A percentile compares a stretch with the other conserved stretches of the same genome.
Conservation (phyloP, 2,113 vertebrate species). For the Alosa alosa region DNA sequence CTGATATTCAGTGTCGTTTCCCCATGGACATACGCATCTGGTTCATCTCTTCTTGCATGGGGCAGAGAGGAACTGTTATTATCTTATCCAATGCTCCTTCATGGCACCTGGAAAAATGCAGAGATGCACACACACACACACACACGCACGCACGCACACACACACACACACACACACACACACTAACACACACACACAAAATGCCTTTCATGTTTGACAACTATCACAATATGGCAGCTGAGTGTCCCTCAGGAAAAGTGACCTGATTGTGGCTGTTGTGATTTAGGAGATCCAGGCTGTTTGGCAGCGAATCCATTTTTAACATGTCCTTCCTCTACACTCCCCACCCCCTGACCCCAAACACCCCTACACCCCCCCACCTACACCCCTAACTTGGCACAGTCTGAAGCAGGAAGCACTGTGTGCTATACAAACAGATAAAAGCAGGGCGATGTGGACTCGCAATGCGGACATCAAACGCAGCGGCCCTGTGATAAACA, state of each 20-base stretch:
- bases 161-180: neutral
- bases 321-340: neutral
- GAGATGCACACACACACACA: neutral
- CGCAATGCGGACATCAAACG: slow-evolving; percentile 33
- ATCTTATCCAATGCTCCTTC: neutral
- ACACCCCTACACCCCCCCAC: slow-evolving; percentile 17
- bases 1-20: slow-evolving; percentile 1
- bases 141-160: neutral
- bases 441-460: slow-evolving; percentile 10
- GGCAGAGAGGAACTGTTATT: neutral
- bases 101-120: too few species aligned
- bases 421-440: slow-evolving; percentile 40
- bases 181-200: too few species aligned
- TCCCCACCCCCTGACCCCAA: neutral
- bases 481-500: slow-evolving; percentile 20
- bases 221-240: too few species aligned
- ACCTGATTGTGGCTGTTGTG: neutral
- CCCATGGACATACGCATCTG: neutral
- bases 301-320: neutral
- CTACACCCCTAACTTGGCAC: slow-evolving; percentile 11
- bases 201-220: too few species aligned
- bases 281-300: neutral
- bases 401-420: slow-evolving; percentile 42
- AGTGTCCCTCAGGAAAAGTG: neutral
- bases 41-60: neutral